Percentiles rank a stretch among this genome's conserved stretches.
Evolutionary conservation across 2,797 vertebrate genomes (phyloP).

Genomic region (Falco concolor): DNA sequence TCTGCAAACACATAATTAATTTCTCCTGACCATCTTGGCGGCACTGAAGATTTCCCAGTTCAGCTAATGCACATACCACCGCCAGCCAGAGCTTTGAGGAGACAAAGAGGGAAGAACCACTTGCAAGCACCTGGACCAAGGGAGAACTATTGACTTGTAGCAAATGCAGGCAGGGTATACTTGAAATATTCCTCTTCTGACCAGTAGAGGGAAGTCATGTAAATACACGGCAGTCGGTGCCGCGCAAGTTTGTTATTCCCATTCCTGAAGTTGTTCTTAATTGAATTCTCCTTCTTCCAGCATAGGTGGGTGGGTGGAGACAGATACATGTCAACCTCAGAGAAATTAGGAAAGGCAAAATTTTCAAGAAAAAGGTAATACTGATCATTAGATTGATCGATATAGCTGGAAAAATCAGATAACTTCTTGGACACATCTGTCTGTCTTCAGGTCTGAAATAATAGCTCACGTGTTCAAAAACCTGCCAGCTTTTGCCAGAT

Average conservation of each 20-base stretch:
- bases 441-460: not conserved
- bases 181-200: not conserved
- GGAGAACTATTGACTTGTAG: not conserved
- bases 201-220: conserved; percentile 51
- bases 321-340: not conserved
- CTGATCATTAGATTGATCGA: not conserved
- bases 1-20: not conserved
- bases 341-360: conserved; percentile 14
- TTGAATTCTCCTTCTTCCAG: not conserved
- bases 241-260: not conserved
- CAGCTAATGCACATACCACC: not conserved
- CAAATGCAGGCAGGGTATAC: not conserved
- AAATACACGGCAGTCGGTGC: not conserved
- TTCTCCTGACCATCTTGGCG: not conserved
- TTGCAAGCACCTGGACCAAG: not conserved
- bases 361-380: not conserved
- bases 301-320: not conserved
- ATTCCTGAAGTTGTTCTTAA: not conserved
- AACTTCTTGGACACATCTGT: not conserved
- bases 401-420: conserved; percentile 12
- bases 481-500: not conserved
- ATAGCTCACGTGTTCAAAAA: not conserved
- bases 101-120: not conserved
- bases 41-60: not conserved
- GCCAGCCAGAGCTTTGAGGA: not conserved